Conservation (phyloP, 2,113 vertebrate species). For the Rhizomys pruinosus region DNA sequence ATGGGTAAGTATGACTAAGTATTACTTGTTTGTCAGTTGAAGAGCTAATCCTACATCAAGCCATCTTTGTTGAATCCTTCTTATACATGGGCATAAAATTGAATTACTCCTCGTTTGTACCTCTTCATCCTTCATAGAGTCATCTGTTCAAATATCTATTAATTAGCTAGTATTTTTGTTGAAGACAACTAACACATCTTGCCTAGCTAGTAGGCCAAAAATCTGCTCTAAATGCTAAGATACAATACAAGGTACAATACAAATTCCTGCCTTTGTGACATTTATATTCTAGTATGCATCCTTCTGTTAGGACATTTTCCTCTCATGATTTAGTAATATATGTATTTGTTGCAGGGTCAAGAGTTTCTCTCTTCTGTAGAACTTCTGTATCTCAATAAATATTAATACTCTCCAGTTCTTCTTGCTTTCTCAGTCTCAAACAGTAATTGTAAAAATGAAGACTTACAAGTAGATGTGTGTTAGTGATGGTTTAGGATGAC, state of each 20-base stretch:
- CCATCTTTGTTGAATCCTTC: not conserved
- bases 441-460: not conserved
- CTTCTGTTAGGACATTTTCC: not conserved
- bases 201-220: not conserved
- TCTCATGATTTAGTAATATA: not conserved
- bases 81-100: not conserved
- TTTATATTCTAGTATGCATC: not conserved
- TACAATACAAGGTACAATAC: rapidly evolving
- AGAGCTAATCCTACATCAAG: not conserved
- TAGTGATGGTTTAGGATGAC: not conserved
- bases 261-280: too few relatives aligned
- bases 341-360: not conserved
- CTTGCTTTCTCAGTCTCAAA: not conserved
- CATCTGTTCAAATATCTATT: not conserved
- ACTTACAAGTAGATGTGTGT: not conserved
- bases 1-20: not conserved
- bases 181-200: not conserved
- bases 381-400: not conserved
- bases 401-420: not conserved
- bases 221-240: not conserved
- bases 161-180: not conserved
- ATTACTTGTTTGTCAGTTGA: not conserved
- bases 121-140: not conserved
- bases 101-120: not conserved
- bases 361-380: not conserved